A percentile compares a stretch with the other conserved stretches of the same genome.
phyloP scores from a whole-genome alignment of 1,140 invertebrate species.

The Brachionus koreanus region DNA sequence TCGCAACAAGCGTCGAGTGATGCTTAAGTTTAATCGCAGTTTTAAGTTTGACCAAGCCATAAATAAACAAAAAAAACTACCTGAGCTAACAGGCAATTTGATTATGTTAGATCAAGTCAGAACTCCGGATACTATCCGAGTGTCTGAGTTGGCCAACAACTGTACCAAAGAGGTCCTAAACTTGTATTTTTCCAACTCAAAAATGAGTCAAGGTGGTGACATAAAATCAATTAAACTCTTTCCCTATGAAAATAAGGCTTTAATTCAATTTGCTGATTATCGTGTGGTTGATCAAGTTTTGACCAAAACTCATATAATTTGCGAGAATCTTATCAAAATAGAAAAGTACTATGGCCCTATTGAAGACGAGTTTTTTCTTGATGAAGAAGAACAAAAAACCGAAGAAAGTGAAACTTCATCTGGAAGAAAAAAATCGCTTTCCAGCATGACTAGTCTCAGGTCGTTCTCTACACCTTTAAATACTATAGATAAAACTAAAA shows the following conservation, averaged over 20 bases:
- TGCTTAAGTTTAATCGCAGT: not conserved
- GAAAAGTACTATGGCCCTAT: slow-evolving; percentile 29
- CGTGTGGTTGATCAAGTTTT: not conserved
- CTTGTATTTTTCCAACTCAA: slow-evolving; percentile 23
- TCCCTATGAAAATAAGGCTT: slow-evolving; percentile 32
- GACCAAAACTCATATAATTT: slow-evolving; percentile 22
- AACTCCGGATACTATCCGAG: slow-evolving; percentile 21
- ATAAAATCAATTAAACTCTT: slow-evolving; percentile 39
- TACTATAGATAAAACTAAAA: slow-evolving; percentile 16
- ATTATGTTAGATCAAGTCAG: not conserved
- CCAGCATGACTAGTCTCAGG: not conserved
- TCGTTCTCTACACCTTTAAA: not conserved
- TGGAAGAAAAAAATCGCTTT: not conserved
- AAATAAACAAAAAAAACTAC: not conserved
- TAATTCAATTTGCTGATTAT: slow-evolving; percentile 28
- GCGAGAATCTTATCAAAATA: slow-evolving; percentile 24
- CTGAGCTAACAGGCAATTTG: not conserved
- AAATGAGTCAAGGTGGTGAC: slow-evolving; percentile 30
- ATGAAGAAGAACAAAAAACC: not conserved
- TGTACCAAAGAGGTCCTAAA: slow-evolving; percentile 31
- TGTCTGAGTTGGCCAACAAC: slow-evolving; percentile 19
- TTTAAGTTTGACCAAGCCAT: not conserved
- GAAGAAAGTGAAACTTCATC: not conserved
- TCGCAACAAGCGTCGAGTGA: not conserved
- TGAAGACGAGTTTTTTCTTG: slow-evolving; percentile 26